These are phyloP conservation scores for Julus scanicus DNA, from an alignment of 2,888 invertebrate species.

Conservation along the genomic window DNA sequence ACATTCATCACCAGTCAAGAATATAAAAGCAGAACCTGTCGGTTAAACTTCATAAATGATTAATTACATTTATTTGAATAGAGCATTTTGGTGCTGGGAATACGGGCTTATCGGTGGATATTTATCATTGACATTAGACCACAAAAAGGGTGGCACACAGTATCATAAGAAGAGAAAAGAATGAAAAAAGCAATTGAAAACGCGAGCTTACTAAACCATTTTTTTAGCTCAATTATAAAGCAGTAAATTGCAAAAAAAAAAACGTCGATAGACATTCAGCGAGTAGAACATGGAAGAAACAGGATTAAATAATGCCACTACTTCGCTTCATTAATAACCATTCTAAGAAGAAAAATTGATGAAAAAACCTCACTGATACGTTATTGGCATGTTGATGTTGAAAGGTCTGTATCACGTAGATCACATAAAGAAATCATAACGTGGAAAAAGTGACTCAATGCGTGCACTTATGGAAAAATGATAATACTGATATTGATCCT, in stretches of 20 bases:
- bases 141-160: not conserved
- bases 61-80: slow-evolving; percentile 53
- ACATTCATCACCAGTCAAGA: slow-evolving; percentile 46
- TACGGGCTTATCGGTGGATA: slow-evolving; percentile 28
- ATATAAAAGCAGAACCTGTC: slow-evolving; percentile 46
- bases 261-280: not conserved
- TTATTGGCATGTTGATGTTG: slow-evolving; percentile 27
- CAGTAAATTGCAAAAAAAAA: slow-evolving; percentile 19
- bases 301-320: not conserved
- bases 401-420: not conserved
- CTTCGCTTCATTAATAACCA: slow-evolving; percentile 22
- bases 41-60: slow-evolving; percentile 49
- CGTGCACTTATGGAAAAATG: not conserved
- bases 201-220: slow-evolving; percentile 18
- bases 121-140: slow-evolving; percentile 30
- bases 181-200: not conserved
- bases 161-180: not conserved
- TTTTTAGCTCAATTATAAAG: slow-evolving; percentile 22
- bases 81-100: slow-evolving; percentile 17
- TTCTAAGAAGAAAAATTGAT: not conserved
- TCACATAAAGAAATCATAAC: not conserved
- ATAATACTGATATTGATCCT: not conserved
- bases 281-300: not conserved
- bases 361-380: not conserved
- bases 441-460: not conserved